Conservation (phyloP, 2,888 invertebrate species). For the Pandemis cinnamomeana region DNA sequence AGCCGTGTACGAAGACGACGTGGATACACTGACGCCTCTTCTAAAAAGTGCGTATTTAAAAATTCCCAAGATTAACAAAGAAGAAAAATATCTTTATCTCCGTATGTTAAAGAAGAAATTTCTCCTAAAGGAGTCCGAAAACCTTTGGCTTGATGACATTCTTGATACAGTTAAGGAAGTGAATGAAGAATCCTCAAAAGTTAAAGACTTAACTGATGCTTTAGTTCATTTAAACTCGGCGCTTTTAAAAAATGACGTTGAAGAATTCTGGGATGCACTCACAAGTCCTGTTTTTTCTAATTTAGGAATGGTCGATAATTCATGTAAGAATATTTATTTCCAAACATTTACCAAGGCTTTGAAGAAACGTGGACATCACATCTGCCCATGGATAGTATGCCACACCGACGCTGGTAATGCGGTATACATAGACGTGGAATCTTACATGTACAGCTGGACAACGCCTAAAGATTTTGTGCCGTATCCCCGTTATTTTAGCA, state of each 20-base stretch:
- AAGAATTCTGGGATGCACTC: constrained; percentile 71
- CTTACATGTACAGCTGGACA: constrained; percentile 80
- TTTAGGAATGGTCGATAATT: constrained; percentile 60
- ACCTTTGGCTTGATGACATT: constrained; percentile 86
- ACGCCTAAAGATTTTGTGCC: constrained; percentile 81
- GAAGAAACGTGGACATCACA: constrained; percentile 73
- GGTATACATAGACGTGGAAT: constrained; percentile 81
- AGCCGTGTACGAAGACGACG: constrained; percentile 83
- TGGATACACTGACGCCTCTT: constrained; percentile 72
- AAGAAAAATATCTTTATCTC: constrained; percentile 81
- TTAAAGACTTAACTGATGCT: constrained; percentile 75
- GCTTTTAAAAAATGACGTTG: constrained; percentile 70
- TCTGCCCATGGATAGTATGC: constrained; percentile 81
- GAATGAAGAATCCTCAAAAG: constrained; percentile 76
- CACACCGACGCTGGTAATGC: constrained; percentile 80
- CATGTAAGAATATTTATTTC: constrained; percentile 76
- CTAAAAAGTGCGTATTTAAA: constrained; percentile 79
- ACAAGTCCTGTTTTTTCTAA: constrained; percentile 60
- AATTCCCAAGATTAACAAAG: constrained; percentile 70
- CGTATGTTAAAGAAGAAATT: constrained; percentile 80
- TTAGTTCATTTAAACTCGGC: constrained; percentile 75
- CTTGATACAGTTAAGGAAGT: constrained; percentile 77
- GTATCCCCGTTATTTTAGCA: constrained; percentile 75
- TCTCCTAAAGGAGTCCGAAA: constrained; percentile 81
- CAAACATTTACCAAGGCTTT: constrained; percentile 77